phyloP scores from a whole-genome alignment of 92 coral and sea anemone genomes.

The Meandrina meandrites region DNA sequence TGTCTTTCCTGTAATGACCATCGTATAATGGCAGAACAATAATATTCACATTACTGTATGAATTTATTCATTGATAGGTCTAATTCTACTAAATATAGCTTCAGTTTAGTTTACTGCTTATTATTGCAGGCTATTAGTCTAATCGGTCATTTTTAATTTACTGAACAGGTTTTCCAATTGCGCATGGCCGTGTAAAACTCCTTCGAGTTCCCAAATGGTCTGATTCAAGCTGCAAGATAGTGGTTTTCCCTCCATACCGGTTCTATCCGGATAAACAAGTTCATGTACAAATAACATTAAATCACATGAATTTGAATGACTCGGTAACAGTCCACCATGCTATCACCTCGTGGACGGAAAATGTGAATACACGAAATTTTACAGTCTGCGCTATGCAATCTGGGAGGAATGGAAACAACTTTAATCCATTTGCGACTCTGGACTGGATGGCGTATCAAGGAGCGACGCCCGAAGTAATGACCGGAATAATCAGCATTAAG shows the following conservation, averaged over 20 bases:
- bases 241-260: neutral
- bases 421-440: neutral
- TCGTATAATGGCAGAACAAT: too few species aligned
- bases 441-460: neutral
- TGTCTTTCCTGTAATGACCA: too few species aligned
- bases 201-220: neutral
- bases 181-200: neutral
- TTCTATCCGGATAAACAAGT: neutral
- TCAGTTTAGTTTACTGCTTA: too few species aligned
- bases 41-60: too few species aligned
- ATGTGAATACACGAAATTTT: neutral
- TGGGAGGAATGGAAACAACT: constrained; percentile 5
- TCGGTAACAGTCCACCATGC: neutral
- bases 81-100: too few species aligned
- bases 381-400: constrained; percentile 2
- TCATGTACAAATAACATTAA: neutral
- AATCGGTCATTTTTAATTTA: too few species aligned
- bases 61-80: too few species aligned
- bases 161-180: neutral
- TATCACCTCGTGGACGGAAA: neutral
- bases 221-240: neutral
- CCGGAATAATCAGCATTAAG: neutral
- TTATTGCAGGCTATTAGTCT: too few species aligned
- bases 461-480: neutral
- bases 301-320: neutral